phyloP scores from a whole-genome alignment of 2,888 invertebrate species.

The Scaptodrosophila latifasciaeformis region DNA sequence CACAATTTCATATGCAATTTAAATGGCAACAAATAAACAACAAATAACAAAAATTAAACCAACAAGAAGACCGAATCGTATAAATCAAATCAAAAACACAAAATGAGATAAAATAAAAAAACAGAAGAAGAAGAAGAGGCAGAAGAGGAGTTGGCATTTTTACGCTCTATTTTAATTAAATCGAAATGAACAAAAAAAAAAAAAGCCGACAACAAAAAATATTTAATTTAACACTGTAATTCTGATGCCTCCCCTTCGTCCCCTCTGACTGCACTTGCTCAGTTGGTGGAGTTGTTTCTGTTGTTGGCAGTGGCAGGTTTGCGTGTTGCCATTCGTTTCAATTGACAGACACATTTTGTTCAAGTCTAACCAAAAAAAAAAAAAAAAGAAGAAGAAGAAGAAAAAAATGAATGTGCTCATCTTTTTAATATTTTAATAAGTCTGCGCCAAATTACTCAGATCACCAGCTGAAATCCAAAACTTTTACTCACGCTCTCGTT shows the following conservation, averaged over 20 bases:
- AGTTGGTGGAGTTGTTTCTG: slow-evolving; percentile 8
- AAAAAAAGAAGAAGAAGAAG: too few species aligned
- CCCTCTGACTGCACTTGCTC: slow-evolving; percentile 25
- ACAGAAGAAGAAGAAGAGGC: too few species aligned
- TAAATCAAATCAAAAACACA: too few species aligned
- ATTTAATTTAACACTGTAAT: not conserved
- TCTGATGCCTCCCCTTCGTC: slow-evolving; percentile 9
- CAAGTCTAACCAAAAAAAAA: too few species aligned
- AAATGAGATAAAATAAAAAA: too few species aligned
- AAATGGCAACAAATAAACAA: slow-evolving; percentile 8
- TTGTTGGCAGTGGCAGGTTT: slow-evolving; percentile 41
- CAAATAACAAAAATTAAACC: slow-evolving; percentile 12
- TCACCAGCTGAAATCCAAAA: too few species aligned
- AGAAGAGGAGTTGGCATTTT: not conserved
- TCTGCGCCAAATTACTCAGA: slow-evolving; percentile 38
- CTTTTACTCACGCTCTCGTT: slow-evolving; percentile 8
- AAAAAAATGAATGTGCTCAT: too few species aligned
- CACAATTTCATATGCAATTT: slow-evolving; percentile 43
- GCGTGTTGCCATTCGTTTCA: slow-evolving; percentile 46
- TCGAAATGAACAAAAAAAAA: slow-evolving; percentile 31
- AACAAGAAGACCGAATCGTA: slow-evolving; percentile 2
- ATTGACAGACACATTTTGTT: slow-evolving; percentile 36
- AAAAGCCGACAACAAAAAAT: not conserved
- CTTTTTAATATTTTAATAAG: slow-evolving; percentile 46
- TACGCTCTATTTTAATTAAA: slow-evolving; percentile 47